Conservation (phyloP, 2,797 vertebrate genomes). For the Tympanoctomys barrerae region DNA sequence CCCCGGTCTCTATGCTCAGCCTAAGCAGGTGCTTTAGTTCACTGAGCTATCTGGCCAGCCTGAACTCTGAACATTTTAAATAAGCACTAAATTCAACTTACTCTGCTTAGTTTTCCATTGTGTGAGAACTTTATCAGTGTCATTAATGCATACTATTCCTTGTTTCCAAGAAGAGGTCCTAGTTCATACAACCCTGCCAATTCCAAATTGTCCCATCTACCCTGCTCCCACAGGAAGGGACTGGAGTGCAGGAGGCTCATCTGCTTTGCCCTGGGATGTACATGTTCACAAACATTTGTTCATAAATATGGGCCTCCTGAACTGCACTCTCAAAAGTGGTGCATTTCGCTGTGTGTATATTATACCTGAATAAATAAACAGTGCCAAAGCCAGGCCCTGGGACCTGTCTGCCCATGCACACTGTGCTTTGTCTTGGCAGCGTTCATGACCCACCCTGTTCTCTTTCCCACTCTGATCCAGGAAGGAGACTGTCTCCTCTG, state of each 20-base stretch:
- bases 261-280: background rate
- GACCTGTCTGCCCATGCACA: background rate
- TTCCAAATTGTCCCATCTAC: background rate
- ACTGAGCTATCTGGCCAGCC: too few species aligned
- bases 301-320: background rate
- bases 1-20: too few species aligned
- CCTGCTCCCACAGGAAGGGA: background rate
- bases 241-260: background rate
- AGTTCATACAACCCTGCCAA: background rate
- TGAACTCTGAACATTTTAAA: constrained; percentile 25
- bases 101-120: background rate
- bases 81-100: constrained; percentile 25
- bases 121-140: background rate
- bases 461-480: background rate
- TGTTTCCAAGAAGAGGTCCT: background rate
- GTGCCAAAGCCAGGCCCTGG: fast-evolving
- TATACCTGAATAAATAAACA: background rate
- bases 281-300: background rate
- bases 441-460: background rate
- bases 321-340: background rate
- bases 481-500: background rate
- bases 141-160: background rate
- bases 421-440: background rate
- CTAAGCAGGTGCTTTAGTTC: too few species aligned
- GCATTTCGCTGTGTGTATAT: background rate